Percentiles rank a stretch among this genome's conserved stretches.
Evolutionary conservation across 2,113 vertebrate species (phyloP).

Genomic region (Meriones unguiculatus): DNA sequence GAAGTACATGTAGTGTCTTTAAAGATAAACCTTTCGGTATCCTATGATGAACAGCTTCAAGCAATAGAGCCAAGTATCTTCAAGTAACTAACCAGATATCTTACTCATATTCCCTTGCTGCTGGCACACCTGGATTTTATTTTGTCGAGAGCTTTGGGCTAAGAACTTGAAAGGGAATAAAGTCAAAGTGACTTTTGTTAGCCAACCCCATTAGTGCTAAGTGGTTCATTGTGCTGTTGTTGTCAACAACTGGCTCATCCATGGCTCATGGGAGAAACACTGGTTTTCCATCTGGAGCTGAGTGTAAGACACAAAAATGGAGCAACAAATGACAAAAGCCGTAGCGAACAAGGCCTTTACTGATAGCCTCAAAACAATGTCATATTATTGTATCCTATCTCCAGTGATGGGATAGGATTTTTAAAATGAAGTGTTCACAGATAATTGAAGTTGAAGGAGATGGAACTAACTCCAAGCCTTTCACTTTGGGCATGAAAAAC

Average conservation of each 20-base stretch:
- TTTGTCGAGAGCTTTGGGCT: neutral
- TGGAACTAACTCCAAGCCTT: neutral
- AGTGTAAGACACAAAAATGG: constrained; percentile 56
- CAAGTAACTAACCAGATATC: neutral
- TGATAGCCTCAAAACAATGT: neutral
- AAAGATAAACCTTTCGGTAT: neutral
- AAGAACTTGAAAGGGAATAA: constrained; percentile 6
- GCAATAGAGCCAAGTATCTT: neutral
- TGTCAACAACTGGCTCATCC: constrained; percentile 47
- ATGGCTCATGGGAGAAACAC: constrained; percentile 39
- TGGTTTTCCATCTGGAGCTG: constrained; percentile 56
- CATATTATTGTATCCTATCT: neutral
- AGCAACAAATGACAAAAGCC: constrained; percentile 64
- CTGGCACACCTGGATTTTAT: neutral
- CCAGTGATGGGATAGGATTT: neutral
- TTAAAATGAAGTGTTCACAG: neutral
- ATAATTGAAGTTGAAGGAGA: neutral
- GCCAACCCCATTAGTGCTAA: neutral
- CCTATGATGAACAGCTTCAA: neutral
- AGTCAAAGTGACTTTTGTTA: constrained; percentile 2
- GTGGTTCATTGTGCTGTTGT: neutral
- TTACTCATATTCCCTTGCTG: neutral
- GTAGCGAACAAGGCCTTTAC: neutral
- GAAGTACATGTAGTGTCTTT: neutral
- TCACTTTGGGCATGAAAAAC: neutral